Evolutionary conservation across 2,888 invertebrate genomes (phyloP).

Genomic region (Heteromurus nitidus): DNA sequence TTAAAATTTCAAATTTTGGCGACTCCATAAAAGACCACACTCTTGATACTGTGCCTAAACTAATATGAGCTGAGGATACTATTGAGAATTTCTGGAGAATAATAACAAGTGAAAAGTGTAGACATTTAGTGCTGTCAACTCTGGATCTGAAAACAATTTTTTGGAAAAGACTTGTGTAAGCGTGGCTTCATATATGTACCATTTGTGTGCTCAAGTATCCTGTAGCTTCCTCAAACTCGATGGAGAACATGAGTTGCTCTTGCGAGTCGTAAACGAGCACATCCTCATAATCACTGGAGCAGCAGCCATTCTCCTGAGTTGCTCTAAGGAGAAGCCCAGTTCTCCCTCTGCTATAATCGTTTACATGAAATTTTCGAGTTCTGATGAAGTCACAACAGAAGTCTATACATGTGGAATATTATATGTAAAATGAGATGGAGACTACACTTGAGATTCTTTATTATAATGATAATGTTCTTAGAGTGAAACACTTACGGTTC

Average conservation of each 20-base stretch:
- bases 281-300: slow-evolving; percentile 41
- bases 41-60: slow-evolving; percentile 44
- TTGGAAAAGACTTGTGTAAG: neutral
- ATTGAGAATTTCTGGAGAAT: slow-evolving; percentile 56
- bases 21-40: slow-evolving; percentile 52
- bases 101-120: slow-evolving; percentile 6
- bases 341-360: slow-evolving; percentile 9
- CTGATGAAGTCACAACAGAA: slow-evolving; percentile 40
- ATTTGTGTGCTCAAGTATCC: slow-evolving; percentile 55
- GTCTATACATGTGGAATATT: slow-evolving; percentile 12
- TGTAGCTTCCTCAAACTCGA: slow-evolving; percentile 46
- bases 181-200: slow-evolving; percentile 13
- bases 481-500: slow-evolving; percentile 30
- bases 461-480: no score
- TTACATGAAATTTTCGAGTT: slow-evolving; percentile 24
- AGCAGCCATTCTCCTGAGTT: slow-evolving; percentile 38
- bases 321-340: slow-evolving; percentile 32
- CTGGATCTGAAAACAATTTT: slow-evolving; percentile 2
- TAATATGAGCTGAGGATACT: slow-evolving; percentile 44
- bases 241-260: slow-evolving; percentile 44
- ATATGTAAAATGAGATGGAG: neutral
- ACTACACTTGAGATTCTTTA: no score
- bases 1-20: slow-evolving; percentile 34
- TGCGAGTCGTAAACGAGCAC: slow-evolving; percentile 39
- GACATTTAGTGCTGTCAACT: neutral